Percentiles rank a stretch among this genome's conserved stretches.
These are phyloP conservation scores for Saccostrea cuccullata DNA, from an alignment of 1,140 invertebrate species.

Conservation along the genomic window DNA sequence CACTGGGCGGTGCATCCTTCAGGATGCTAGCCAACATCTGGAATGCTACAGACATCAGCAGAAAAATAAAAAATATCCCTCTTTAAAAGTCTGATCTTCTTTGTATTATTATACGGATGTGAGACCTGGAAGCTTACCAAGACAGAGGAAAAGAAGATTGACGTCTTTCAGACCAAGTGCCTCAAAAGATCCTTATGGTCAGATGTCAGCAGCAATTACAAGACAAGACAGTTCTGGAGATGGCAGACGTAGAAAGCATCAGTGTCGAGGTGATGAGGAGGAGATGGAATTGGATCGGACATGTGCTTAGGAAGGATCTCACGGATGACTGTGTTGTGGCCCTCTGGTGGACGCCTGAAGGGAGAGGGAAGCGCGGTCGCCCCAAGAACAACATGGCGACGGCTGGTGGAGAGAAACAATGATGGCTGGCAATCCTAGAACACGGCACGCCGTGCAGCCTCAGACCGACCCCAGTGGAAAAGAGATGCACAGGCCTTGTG, in stretches of 20 bases:
- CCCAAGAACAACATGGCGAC: slow-evolving; percentile 51
- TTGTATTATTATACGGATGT: background rate
- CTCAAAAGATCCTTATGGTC: background rate
- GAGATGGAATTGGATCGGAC: slow-evolving; percentile 41
- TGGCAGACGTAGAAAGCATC: background rate
- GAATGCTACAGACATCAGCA: no score
- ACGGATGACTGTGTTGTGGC: background rate
- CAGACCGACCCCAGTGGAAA: no score
- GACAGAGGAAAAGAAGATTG: background rate
- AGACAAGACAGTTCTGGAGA: slow-evolving; percentile 12
- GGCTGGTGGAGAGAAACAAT: slow-evolving; percentile 48
- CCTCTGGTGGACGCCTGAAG: slow-evolving; percentile 40
- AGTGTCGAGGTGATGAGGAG: slow-evolving; percentile 1
- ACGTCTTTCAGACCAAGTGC: no score
- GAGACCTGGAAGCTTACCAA: background rate
- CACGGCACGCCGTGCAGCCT: background rate
- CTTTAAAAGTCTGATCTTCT: no score
- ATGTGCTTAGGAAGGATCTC: slow-evolving; percentile 37
- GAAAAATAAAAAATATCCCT: no score
- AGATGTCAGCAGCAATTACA: background rate
- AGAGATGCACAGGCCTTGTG: background rate
- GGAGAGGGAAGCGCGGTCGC: slow-evolving; percentile 72
- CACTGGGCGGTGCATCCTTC: background rate
- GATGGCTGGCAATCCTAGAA: background rate
- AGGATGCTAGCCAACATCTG: background rate